phyloP scores from a whole-genome alignment of 1,140 invertebrate genomes.

The Tribolium madens region DNA sequence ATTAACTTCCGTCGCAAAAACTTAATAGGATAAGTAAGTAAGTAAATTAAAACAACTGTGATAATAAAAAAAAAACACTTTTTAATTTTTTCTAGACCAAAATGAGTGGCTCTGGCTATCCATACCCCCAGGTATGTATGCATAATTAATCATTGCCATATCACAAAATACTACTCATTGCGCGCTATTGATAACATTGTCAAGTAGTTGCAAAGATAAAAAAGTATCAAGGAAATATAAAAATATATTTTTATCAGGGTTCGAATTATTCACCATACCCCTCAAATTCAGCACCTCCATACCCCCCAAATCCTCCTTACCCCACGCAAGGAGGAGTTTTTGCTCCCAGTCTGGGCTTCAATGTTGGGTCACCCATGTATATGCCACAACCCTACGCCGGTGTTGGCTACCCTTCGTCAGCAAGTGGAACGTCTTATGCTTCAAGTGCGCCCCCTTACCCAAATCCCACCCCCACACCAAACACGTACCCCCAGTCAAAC shows the following conservation, averaged over 20 bases:
- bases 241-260: neutral
- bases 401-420: conserved; percentile 45
- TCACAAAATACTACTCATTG: neutral
- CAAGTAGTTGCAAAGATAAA: no score
- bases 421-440: neutral
- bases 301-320: conserved; percentile 41
- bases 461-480: neutral
- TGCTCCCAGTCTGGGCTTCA: conserved; percentile 60
- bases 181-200: no score
- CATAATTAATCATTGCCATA: neutral
- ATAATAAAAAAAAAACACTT: no score
- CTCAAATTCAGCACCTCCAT: conserved; percentile 22
- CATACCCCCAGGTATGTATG: conserved; percentile 41
- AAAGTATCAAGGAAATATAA: neutral
- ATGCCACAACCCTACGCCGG: conserved; percentile 60
- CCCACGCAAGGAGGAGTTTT: conserved; percentile 55
- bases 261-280: neutral
- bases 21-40: no score
- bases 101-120: conserved; percentile 41
- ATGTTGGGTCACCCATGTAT: conserved; percentile 59
- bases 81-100: neutral
- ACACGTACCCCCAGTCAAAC: neutral
- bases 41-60: no score
- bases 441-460: conserved; percentile 14
- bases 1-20: no score